Evolutionary conservation across 2,797 vertebrate genomes (phyloP), one percentile per base, ranked within the genome.

Genomic region (Gallinago nigripennis): DNA sequence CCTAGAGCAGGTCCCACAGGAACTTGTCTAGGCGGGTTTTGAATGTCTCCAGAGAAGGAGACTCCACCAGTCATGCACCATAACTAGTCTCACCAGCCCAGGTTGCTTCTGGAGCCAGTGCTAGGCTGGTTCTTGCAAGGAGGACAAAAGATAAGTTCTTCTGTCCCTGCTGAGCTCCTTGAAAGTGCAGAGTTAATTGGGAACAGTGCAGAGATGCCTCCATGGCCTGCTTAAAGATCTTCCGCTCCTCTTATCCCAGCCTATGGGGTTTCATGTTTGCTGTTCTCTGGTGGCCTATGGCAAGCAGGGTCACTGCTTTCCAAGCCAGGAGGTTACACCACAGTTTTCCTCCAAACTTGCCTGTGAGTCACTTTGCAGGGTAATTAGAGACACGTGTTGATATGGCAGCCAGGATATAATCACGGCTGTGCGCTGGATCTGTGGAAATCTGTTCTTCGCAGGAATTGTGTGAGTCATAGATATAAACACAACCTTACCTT

Each of bases 381-480:
- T 96, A 92, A 95, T 87, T 78, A 60, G 94, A 97, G 94, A 70
- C 93, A 95, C 78, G 90, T 95, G 95, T 90, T 79, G 94, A 96
- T 82, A 69, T 2, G 91, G 86, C 94, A 97, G 76, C 92, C 94
- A 69, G 92, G 87, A 31, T 57, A 12, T 28, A 80, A 86, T 95
- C 82, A 39, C 0, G 33, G 96, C 96, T 94, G 73, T 41, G 94
- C 33, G 69, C 70, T 54, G 51, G 90, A 80, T 86, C 95, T 79
- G 16, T 97, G 94, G 92, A 95, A 96, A 91, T 90, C 61, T 13
- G 57, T 78, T 78, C 88, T 96, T 96, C 23, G 3, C 82, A 86
- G 97, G 95, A 97, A 87, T 5, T 61, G 30, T 16, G 20, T 96
- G 97, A 97, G 96, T 97, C 97, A 97, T 23, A 60, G 86, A 37